Conservation (phyloP, 2,797 vertebrate species). For the Triplophysa yarkandensis region DNA sequence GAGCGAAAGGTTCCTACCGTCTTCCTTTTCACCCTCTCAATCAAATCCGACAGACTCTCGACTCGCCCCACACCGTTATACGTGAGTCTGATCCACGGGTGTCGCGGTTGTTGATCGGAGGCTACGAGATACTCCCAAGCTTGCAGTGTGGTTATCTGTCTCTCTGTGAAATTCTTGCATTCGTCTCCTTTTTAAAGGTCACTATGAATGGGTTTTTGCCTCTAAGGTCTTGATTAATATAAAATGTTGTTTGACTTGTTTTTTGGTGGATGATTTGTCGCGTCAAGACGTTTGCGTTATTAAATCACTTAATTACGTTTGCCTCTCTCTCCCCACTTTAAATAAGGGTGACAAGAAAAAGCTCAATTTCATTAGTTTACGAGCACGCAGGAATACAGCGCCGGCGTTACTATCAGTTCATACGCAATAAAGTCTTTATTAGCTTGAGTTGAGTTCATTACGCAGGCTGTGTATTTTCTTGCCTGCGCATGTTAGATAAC, state of each 20-base stretch:
- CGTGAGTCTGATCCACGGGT: neutral
- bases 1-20: constrained; percentile 23
- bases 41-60: constrained; percentile 31
- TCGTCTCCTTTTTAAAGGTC: constrained; percentile 64
- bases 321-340: constrained; percentile 9
- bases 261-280: constrained; percentile 57
- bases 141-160: constrained; percentile 24
- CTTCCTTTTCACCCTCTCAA: constrained; percentile 42
- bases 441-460: constrained; percentile 82
- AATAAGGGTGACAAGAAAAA: constrained; percentile 37
- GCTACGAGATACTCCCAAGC: constrained; percentile 25
- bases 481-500: constrained; percentile 89
- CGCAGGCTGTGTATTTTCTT: constrained; percentile 73
- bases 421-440: constrained; percentile 79
- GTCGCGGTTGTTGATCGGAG: constrained; percentile 7
- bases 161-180: constrained; percentile 33
- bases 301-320: constrained; percentile 56
- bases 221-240: constrained; percentile 60
- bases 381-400: constrained; percentile 1
- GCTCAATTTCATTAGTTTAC: constrained; percentile 53
- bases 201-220: constrained; percentile 56
- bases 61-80: neutral
- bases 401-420: constrained; percentile 45
- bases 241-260: constrained; percentile 52
- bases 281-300: constrained; percentile 55